Base-by-base conservation (phyloP, 2,888 invertebrate species). In the Schizaphis graminum region DNA sequence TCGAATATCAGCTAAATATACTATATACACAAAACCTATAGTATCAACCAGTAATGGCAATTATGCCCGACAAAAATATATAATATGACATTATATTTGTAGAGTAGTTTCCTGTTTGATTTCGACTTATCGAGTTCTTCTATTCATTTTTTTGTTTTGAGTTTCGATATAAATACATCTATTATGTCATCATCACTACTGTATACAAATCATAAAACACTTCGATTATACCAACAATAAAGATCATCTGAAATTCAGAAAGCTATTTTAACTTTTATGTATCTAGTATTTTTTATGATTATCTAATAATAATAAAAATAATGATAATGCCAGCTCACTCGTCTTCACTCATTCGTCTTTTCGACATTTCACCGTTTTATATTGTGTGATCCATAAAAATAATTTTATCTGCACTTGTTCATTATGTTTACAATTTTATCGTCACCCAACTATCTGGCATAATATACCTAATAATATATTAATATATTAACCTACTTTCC, bases 1-100 rank as follows among this genome's bases (percentile, higher is more conserved):
- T 67, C 67, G 67, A 67, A n/a, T 67, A 67, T 67, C 67, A 67
- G n/a, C n/a, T 67, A 67, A n/a, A n/a, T n/a, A 67, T 67, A n/a
- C 67, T 67, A 67, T 67, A n/a, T 16, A 67, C n/a, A 67, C n/a
- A 67, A 16, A 16, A 67, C n/a, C n/a, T n/a, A 67, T 67, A 67
- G 67, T n/a, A 67, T n/a, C 67, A n/a, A n/a, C 67, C n/a, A 16
- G 67, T 5, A 67, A 67, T 67, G 67, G 67, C 67, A 67, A 67
- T 67, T 67, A 67, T n/a, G n/a, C n/a, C 16, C 13, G n/a, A 67
- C 7, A 67, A 67, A 47, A 67, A 67, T n/a, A n/a, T 61, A 61
- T n/a, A 61, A n/a, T 67, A 67, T n/a, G n/a, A n/a, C 61, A 67
- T 16, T 67, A n/a, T 67, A n/a, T 67, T 67, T 67, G 67, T n/a